Evolutionary conservation across 2,888 invertebrate genomes (phyloP).

Genomic region (Ormyrus pomaceus): DNA sequence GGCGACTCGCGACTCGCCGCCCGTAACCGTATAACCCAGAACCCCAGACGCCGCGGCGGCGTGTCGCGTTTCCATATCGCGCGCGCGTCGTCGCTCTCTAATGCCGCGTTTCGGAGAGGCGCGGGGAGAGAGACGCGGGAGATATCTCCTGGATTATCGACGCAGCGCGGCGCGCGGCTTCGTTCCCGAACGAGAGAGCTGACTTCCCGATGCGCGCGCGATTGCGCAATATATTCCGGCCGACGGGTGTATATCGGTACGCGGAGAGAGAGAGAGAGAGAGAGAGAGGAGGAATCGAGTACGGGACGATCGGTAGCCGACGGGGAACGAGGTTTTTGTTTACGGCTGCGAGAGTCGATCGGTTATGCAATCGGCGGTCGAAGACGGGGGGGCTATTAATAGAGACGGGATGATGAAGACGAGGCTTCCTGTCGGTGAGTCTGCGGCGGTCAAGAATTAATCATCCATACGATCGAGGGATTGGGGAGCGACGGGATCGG

Average conservation of each 20-base stretch:
- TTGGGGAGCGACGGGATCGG: not conserved
- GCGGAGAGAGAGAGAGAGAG: not conserved
- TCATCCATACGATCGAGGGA: not conserved
- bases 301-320: not conserved
- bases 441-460: not conserved
- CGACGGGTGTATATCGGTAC: not conserved
- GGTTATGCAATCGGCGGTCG: no score
- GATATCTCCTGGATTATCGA: constrained; percentile 40
- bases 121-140: constrained; percentile 6
- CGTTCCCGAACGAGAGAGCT: not conserved
- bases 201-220: not conserved
- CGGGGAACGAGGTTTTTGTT: no score
- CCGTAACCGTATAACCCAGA: constrained; percentile 60
- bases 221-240: not conserved
- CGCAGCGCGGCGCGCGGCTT: not conserved
- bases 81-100: constrained; percentile 8
- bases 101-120: not conserved
- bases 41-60: constrained; percentile 52
- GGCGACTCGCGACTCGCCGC: not conserved
- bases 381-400: no score
- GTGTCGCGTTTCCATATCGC: constrained; percentile 41
- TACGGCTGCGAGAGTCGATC: no score
- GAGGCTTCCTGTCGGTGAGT: not conserved
- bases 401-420: no score
- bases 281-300: not conserved